A percentile compares a stretch with the other conserved stretches of the same genome.
Conservation (phyloP, 1,140 invertebrate genomes). For the Macrotrachela quadricornifera region DNA sequence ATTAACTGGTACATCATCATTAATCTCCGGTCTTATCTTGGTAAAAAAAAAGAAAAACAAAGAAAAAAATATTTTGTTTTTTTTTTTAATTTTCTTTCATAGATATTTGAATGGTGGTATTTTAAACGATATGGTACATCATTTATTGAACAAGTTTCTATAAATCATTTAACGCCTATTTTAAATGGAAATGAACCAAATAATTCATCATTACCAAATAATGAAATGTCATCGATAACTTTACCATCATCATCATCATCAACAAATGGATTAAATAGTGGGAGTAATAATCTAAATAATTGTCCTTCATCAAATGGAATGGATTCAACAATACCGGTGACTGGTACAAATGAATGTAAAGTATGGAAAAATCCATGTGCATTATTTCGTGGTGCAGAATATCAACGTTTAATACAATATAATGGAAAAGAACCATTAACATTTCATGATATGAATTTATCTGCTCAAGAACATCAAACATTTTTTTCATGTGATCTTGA, state of each 20-base stretch:
- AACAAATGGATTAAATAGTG: too few species aligned
- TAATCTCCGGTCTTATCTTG: slow-evolving; percentile 86
- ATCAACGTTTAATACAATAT: slow-evolving; percentile 68
- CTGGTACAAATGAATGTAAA: slow-evolving; percentile 48
- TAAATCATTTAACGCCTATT: slow-evolving; percentile 53
- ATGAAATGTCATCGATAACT: too few species aligned
- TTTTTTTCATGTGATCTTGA: slow-evolving; percentile 87
- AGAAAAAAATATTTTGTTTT: not conserved
- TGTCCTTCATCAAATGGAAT: not conserved
- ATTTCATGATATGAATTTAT: slow-evolving; percentile 96
- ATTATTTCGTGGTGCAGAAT: slow-evolving; percentile 81
- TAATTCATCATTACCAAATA: too few species aligned
- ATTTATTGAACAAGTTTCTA: slow-evolving; percentile 84
- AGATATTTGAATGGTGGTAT: slow-evolving; percentile 99
- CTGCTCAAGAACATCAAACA: slow-evolving; percentile 92
- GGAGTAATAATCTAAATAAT: not conserved
- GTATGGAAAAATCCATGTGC: slow-evolving; percentile 93
- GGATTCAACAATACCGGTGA: not conserved
- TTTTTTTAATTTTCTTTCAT: not conserved
- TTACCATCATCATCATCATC: too few species aligned
- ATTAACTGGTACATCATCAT: slow-evolving; percentile 80
- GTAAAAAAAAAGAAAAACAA: slow-evolving; percentile 31
- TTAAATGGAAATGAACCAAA: too few species aligned
- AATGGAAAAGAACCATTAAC: slow-evolving; percentile 83
- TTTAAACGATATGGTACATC: slow-evolving; percentile 94